Evolutionary conservation across 2,888 invertebrate genomes (phyloP), one percentile per base, ranked within the genome.

Genomic region (Diarsia dahlii): DNA sequence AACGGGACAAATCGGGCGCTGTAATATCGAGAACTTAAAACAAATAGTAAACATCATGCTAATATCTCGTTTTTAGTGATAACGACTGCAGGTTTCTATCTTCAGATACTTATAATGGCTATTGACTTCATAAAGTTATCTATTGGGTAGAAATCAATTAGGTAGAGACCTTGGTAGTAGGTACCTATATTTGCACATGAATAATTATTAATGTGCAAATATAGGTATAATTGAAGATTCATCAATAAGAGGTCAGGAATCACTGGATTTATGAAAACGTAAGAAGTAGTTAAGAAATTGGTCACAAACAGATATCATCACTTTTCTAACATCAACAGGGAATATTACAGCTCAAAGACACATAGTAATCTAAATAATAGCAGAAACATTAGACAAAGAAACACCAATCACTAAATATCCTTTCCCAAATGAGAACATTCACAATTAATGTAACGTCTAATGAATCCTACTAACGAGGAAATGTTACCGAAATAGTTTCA

Each of bases 401-500:
- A 39, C 5, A 46, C 9, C 54, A 71, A 77, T 72, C 34, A 20
- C 50, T 58, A 63, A 28, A 67, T 67, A 48, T 15, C 34, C 13
- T 63, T 45, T 12, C 20, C 18, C 18, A 15, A 54, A 71, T 50
- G 8, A 64, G 52, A 71, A 46, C 46, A 39, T 45, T 28, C 45
- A 23, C 23, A 79, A 58, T 74, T 34, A 69, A 6, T 75, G 52
- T 67, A 62, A 84, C 71, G 67, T 65, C 52, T 64, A 45, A 66
- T 18, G 63, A 62, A 67, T 72, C n/a, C 48, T 56, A 66, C 52
- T 84, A 80, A 79, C 72, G 72, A 85, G 62, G 13, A 3, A 48
- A 62, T 45, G 58, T 72, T 68, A 71, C 54, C 23, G 50, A 71
- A 78, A 66, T 66, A 67, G 54, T 77, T 77, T 58, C 52, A 68